A percentile compares a stretch with the other conserved stretches of the same genome.
phyloP scores from a whole-genome alignment of 2,888 invertebrate species.

The Uloborus plumipes region DNA sequence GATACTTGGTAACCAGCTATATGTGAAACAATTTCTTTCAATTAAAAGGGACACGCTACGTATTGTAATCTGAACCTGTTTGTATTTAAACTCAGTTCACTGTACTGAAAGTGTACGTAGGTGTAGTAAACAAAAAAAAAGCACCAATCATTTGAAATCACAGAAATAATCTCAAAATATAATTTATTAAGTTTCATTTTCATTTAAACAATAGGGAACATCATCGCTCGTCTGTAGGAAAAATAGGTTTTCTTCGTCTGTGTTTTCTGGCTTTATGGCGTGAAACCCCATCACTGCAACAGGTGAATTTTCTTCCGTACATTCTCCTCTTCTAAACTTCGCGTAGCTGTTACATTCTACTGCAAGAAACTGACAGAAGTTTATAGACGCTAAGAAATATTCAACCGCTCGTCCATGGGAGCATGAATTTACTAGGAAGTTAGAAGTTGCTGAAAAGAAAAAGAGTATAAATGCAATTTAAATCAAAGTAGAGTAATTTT shows the following conservation, averaged over 20 bases:
- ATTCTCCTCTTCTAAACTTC: slow-evolving; percentile 12
- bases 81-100: too few species aligned
- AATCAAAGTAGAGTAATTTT: too few species aligned
- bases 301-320: slow-evolving; percentile 12
- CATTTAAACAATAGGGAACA: neutral
- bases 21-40: too few species aligned
- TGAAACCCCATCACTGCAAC: slow-evolving; percentile 39
- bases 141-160: too few species aligned
- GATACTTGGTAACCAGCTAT: too few species aligned
- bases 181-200: slow-evolving; percentile 1
- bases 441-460: slow-evolving; percentile 11
- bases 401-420: slow-evolving; percentile 30
- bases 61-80: too few species aligned
- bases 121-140: too few species aligned
- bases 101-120: too few species aligned
- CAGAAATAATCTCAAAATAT: neutral
- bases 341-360: slow-evolving; percentile 36
- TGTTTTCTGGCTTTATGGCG: neutral
- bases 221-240: slow-evolving; percentile 1
- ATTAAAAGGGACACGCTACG: too few species aligned
- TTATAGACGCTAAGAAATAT: slow-evolving; percentile 30
- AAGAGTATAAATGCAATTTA: neutral
- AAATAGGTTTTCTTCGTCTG: neutral
- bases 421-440: slow-evolving; percentile 25
- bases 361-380: slow-evolving; percentile 27